Evolutionary conservation across 2,797 vertebrate species (phyloP), one percentile per base, ranked within the genome.

Genomic region (Melanotaenia parkinsoni): DNA sequence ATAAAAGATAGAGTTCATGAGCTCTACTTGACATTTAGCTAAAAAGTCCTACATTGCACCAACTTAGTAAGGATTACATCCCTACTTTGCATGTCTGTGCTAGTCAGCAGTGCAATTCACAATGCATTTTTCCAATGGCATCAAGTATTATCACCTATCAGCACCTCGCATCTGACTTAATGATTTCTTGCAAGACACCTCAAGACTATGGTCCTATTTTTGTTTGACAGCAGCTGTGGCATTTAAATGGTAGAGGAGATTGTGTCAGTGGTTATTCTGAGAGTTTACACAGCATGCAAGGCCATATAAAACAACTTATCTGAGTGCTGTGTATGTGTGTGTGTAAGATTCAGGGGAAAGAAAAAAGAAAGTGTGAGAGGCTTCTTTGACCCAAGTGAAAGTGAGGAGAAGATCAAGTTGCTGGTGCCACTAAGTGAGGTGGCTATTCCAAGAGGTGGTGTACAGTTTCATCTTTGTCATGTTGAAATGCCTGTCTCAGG

Each of bases 211-310:
- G 58, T 51, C n/a, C 86, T 95, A 94, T 94, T 94, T 94, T 91
- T 91, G 83, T 76, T 60, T 26, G 0, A 12, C 66, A 89, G 86
- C 94, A 94, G 93, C 93, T 94, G 93, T 73, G 90, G 80, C 86
- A 85, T 92, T 90, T 92, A 72, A 82, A 81, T 79, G 73, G 78
- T 18, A 32, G 22, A 76, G 77, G 77, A 89, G 88, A 82, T 79
- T 78, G 74, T 90, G 86, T 91, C 89, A 86, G 77, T 20, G 76
- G 91, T 91, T 95, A 94, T 95, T 94, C 92, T 88, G 77, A 91
- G 93, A 82, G 69, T 87, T 90, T 77, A 85, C 72, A 24, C 77
- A 81, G 83, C 67, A 37, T 70, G 26, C 26, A 47, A 9, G 26
- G 32, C 65, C 71, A 69, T 77, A 57, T 70, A 80, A 78, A 82